Evolutionary conservation across 2,888 invertebrate genomes (phyloP).

Genomic region (Rutpela maculata): DNA sequence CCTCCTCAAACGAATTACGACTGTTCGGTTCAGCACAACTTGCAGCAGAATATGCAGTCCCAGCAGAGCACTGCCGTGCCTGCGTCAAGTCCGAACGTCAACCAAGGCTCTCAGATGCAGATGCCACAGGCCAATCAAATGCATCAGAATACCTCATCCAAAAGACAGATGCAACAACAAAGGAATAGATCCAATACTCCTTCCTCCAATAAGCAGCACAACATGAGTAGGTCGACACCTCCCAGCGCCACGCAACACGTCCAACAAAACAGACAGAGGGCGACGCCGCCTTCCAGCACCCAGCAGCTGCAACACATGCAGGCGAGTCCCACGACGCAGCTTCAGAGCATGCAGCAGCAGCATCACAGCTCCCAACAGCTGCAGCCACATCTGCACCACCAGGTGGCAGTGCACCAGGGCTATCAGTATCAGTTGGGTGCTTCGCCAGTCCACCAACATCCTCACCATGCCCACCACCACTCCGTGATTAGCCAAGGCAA

Average conservation of each 20-base stretch:
- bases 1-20: slow-evolving; percentile 76
- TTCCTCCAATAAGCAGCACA: slow-evolving; percentile 68
- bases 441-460: slow-evolving; percentile 69
- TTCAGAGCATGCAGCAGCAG: slow-evolving; percentile 67
- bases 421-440: slow-evolving; percentile 64
- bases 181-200: slow-evolving; percentile 69
- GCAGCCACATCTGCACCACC: slow-evolving; percentile 71
- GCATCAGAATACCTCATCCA: slow-evolving; percentile 67
- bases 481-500: slow-evolving; percentile 74
- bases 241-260: slow-evolving; percentile 61
- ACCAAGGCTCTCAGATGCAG: slow-evolving; percentile 61
- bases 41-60: slow-evolving; percentile 68
- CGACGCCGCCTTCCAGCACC: slow-evolving; percentile 68
- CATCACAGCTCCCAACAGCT: slow-evolving; percentile 66
- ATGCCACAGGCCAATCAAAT: slow-evolving; percentile 65
- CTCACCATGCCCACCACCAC: slow-evolving; percentile 70
- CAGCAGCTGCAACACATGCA: slow-evolving; percentile 70
- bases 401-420: slow-evolving; percentile 71
- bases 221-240: slow-evolving; percentile 66
- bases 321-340: slow-evolving; percentile 68
- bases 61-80: slow-evolving; percentile 68
- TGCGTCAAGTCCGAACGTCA: slow-evolving; percentile 73
- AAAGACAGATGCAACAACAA: slow-evolving; percentile 67
- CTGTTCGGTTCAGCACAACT: slow-evolving; percentile 86
- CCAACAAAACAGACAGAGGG: slow-evolving; percentile 64